These are phyloP conservation scores for Drosophila histrio DNA, from an alignment of 2,888 invertebrate genomes.

Conservation along the genomic window DNA sequence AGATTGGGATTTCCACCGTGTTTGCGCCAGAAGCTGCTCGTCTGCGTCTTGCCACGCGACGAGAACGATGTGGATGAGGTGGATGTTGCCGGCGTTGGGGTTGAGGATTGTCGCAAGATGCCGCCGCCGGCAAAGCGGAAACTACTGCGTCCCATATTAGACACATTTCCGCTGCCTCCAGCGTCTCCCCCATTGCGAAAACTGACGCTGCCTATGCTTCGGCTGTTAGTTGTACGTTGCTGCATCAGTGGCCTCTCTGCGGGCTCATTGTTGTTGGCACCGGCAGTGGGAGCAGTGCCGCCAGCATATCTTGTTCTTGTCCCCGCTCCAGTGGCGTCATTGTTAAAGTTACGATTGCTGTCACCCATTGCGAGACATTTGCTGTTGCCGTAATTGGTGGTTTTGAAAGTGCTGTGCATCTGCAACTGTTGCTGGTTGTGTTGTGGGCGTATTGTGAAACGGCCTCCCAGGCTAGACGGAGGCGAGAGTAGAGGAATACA, in stretches of 20 bases:
- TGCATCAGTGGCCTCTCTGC: conserved; percentile 58
- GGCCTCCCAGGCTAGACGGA: conserved; percentile 81
- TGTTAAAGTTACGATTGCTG: conserved; percentile 78
- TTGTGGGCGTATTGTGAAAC: conserved; percentile 83
- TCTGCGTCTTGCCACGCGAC: conserved; percentile 57
- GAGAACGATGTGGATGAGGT: conserved; percentile 50
- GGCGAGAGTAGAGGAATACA: background rate
- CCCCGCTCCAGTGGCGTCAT: conserved; percentile 22
- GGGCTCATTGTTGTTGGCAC: conserved; percentile 38
- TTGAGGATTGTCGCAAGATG: conserved; percentile 75
- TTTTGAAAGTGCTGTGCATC: conserved; percentile 69
- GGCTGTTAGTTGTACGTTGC: conserved; percentile 45
- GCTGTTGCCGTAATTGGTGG: conserved; percentile 49
- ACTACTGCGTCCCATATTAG: conserved; percentile 54
- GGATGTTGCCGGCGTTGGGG: conserved; percentile 44
- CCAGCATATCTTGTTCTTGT: conserved; percentile 19
- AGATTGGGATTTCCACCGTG: conserved; percentile 78
- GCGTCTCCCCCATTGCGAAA: conserved; percentile 59
- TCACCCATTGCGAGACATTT: conserved; percentile 72
- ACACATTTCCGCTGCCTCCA: conserved; percentile 22
- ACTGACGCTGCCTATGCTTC: conserved; percentile 60
- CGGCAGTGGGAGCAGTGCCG: background rate
- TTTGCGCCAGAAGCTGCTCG: conserved; percentile 74
- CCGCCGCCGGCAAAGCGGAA: conserved; percentile 71
- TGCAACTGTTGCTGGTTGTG: conserved; percentile 82